Percentiles rank a stretch among this genome's conserved stretches.
Conservation (phyloP, 2,113 vertebrate species). For the Progne subis region DNA sequence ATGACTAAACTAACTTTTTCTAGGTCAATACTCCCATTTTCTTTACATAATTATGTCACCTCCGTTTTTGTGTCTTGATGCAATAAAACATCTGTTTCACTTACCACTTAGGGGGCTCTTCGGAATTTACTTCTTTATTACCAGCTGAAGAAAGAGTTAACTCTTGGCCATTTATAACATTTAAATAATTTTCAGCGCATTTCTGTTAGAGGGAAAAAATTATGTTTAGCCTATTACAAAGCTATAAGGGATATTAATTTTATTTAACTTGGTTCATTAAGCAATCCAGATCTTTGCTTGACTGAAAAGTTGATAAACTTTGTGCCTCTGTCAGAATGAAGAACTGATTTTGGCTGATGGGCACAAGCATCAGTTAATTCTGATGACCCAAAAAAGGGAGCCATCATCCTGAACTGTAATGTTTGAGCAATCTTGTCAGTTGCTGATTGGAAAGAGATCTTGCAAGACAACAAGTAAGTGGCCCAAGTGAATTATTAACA, state of each 20-base stretch:
- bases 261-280: background rate
- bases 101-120: conserved; percentile 64
- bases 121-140: conserved; percentile 6
- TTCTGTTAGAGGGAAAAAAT: conserved; percentile 72
- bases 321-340: background rate
- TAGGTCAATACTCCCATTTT: background rate
- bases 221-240: background rate
- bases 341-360: background rate
- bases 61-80: background rate
- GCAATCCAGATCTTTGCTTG: background rate
- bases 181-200: conserved; percentile 77
- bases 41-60: background rate
- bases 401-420: background rate
- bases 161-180: conserved; percentile 67
- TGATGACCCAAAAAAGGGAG: background rate
- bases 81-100: conserved; percentile 42
- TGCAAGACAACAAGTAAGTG: background rate
- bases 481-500: background rate
- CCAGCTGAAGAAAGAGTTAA: conserved; percentile 70
- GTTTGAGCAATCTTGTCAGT: background rate
- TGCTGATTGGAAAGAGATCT: background rate
- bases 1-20: background rate
- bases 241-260: background rate
- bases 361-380: background rate
- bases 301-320: background rate